These are phyloP conservation scores for Zosterops pallidus DNA, from an alignment of 2,113 vertebrate species.

Conservation along the genomic window DNA sequence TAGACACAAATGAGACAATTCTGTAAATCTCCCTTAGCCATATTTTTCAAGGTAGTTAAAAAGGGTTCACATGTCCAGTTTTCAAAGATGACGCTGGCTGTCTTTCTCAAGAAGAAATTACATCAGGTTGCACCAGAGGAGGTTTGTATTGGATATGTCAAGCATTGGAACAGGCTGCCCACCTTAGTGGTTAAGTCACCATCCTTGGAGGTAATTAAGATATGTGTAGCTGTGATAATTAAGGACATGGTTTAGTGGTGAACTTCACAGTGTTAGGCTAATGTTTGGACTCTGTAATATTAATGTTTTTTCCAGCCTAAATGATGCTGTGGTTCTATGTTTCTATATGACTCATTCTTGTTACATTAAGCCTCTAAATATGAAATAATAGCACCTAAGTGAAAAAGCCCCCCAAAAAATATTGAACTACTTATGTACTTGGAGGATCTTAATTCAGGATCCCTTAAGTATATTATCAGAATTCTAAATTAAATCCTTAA, in stretches of 20 bases:
- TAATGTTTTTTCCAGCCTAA: background rate
- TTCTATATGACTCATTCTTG: background rate
- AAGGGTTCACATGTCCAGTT: background rate
- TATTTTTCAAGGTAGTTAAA: background rate
- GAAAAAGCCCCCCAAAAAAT: background rate
- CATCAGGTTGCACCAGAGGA: background rate
- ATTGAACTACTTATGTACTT: background rate
- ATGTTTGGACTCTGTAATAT: background rate
- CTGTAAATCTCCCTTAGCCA: background rate
- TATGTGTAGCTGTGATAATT: background rate
- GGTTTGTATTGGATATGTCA: background rate
- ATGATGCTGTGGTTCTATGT: background rate
- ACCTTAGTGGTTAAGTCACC: background rate
- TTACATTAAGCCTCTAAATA: background rate
- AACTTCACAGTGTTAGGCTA: background rate
- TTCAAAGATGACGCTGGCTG: background rate
- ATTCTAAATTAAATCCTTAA: background rate
- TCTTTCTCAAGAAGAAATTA: background rate
- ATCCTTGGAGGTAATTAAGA: background rate
- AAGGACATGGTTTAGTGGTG: background rate
- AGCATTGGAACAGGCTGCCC: background rate
- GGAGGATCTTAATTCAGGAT: background rate
- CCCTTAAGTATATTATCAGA: background rate
- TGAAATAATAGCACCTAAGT: background rate
- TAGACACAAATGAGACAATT: background rate